Percentiles rank a stretch among this genome's conserved stretches.
These are phyloP conservation scores for Philaenus spumarius DNA, from an alignment of 1,140 invertebrate species.

Conservation along the genomic window DNA sequence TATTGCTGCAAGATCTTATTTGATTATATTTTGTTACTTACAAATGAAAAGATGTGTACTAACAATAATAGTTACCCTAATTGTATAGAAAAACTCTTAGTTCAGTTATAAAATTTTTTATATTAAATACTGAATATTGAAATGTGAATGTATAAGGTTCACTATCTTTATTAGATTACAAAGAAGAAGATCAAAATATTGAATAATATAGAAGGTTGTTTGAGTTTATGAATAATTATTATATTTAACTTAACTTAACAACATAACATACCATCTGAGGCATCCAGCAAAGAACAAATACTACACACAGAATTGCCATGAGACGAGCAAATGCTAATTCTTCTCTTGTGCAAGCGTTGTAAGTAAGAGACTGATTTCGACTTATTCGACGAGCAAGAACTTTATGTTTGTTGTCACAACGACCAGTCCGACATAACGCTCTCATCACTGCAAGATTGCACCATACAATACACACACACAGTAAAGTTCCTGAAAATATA, in stretches of 20 bases:
- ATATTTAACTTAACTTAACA: background rate
- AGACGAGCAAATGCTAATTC: constrained; percentile 76
- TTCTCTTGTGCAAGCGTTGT: constrained; percentile 53
- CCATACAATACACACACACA: constrained; percentile 68
- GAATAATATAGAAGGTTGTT: background rate
- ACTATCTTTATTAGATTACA: too few relatives aligned
- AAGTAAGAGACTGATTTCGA: constrained; percentile 27
- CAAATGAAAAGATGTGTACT: too few relatives aligned
- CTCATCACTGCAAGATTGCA: constrained; percentile 76
- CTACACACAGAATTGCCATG: constrained; percentile 73
- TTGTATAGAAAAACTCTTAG: too few relatives aligned
- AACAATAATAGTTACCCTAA: too few relatives aligned
- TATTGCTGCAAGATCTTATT: too few relatives aligned
- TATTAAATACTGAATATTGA: too few relatives aligned
- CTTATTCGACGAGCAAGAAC: constrained; percentile 28
- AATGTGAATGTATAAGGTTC: too few relatives aligned
- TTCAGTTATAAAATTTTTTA: too few relatives aligned
- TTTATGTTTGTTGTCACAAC: constrained; percentile 11
- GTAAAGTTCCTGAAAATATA: constrained; percentile 52
- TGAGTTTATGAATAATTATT: background rate
- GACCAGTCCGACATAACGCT: constrained; percentile 43
- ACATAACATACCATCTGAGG: constrained; percentile 67
- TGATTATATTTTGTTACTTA: too few relatives aligned
- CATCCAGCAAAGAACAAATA: constrained; percentile 78
- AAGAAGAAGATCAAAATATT: too few relatives aligned